These are phyloP conservation scores for Pungitius pungitius DNA, from an alignment of 2,113 vertebrate genomes.

Conservation along the genomic window DNA sequence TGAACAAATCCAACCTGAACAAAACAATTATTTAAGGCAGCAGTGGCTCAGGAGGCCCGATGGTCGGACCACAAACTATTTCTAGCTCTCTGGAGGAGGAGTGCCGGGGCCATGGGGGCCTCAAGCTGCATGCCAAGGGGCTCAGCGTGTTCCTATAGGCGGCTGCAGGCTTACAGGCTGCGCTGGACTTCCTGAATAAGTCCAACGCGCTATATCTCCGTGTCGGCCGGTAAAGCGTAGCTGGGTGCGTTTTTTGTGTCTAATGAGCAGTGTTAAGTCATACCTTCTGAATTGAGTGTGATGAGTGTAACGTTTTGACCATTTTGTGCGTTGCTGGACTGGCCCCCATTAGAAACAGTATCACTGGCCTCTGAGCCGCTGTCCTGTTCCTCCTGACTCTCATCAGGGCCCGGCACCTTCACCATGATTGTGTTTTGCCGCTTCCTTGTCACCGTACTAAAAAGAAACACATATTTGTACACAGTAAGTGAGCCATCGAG, in stretches of 20 bases:
- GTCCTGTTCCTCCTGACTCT: slow-evolving; percentile 94
- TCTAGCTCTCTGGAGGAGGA: no score
- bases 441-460: slow-evolving; percentile 86
- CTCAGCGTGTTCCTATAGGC: no score
- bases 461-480: slow-evolving; percentile 24
- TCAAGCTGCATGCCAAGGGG: background rate
- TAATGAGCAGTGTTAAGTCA: background rate
- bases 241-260: slow-evolving; percentile 14
- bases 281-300: slow-evolving; percentile 97
- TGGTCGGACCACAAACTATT: background rate
- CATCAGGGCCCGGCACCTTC: slow-evolving; percentile 91
- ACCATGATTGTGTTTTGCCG: slow-evolving; percentile 97
- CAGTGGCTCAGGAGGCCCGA: background rate
- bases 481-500: background rate
- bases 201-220: no score
- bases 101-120: no score
- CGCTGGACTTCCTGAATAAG: no score
- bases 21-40: background rate
- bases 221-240: no score
- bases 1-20: background rate
- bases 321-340: slow-evolving; percentile 83
- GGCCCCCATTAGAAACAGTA: slow-evolving; percentile 90
- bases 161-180: no score
- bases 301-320: slow-evolving; percentile 96
- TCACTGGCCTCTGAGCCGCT: slow-evolving; percentile 97